Evolutionary conservation across 53 echinoderm and acorn worm species (phyloP).

Genomic region (Temnopleurus reevesii): DNA sequence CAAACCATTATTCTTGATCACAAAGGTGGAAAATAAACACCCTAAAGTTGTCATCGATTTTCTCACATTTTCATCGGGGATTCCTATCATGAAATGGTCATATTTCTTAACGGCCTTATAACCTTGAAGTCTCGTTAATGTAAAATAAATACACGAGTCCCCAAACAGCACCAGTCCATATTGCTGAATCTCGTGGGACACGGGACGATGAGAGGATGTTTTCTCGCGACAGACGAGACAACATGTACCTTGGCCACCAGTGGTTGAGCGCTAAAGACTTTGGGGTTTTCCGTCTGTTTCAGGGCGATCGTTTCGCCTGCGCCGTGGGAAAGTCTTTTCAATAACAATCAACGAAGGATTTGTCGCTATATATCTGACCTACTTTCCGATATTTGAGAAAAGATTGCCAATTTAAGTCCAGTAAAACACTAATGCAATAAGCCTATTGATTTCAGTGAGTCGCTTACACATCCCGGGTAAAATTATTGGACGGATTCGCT

Average conservation of each 20-base stretch:
- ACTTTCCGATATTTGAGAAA: not conserved
- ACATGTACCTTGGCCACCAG: constrained; percentile 39
- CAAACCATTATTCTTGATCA: too few species aligned
- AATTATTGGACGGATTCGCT: too few species aligned
- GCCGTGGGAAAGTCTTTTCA: constrained; percentile 50
- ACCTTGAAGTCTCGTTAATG: constrained; percentile 33
- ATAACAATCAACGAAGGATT: constrained; percentile 45
- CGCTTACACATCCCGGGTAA: too few species aligned
- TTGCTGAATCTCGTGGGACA: constrained; percentile 34
- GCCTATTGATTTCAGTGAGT: constrained; percentile 25
- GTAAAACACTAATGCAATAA: constrained; percentile 23
- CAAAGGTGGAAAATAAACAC: constrained; percentile 4
- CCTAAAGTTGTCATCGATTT: constrained; percentile 16
- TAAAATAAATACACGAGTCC: constrained; percentile 47
- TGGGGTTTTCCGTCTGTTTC: constrained; percentile 23
- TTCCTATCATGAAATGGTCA: too few species aligned
- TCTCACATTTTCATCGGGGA: constrained; percentile 37
- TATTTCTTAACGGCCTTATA: not conserved
- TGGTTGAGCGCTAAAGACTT: not conserved
- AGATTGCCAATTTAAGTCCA: too few species aligned
- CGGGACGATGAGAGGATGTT: constrained; percentile 50
- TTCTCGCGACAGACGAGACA: constrained; percentile 54
- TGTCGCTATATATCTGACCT: constrained; percentile 21
- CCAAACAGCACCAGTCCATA: constrained; percentile 41
- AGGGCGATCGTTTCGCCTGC: not conserved